A percentile compares a stretch with the other conserved stretches of the same genome.
Evolutionary conservation across 1,140 invertebrate genomes (phyloP).

Genomic region (Acromyrmex charruanus): DNA sequence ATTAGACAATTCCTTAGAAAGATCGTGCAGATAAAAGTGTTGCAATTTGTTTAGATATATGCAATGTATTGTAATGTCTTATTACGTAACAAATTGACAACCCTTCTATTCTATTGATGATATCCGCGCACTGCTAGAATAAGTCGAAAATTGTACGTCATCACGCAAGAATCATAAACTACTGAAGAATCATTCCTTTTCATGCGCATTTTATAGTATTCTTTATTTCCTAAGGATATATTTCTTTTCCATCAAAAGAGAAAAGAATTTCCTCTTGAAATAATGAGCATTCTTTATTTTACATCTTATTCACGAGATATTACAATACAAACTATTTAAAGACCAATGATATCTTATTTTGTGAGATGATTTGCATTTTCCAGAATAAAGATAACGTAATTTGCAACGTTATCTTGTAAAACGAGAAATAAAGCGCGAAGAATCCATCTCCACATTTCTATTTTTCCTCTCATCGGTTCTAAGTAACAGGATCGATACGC

Average conservation of each 20-base stretch:
- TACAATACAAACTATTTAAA: not conserved
- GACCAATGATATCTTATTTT: not conserved
- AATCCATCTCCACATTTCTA: not conserved
- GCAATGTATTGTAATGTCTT: not conserved
- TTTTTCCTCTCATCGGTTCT: not conserved
- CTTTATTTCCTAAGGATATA: not conserved
- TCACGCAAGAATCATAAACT: slow-evolving; percentile 27
- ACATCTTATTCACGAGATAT: not conserved
- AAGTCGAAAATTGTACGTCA: slow-evolving; percentile 13
- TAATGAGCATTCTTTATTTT: not conserved
- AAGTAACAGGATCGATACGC: not conserved
- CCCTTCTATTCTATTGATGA: slow-evolving; percentile 3
- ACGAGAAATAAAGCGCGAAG: not conserved
- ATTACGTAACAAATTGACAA: slow-evolving; percentile 30
- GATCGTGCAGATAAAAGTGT: not conserved
- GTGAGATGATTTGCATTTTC: not conserved
- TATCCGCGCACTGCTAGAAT: not conserved
- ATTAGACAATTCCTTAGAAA: slow-evolving; percentile 4
- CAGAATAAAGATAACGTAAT: slow-evolving; percentile 9
- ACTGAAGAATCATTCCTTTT: not conserved
- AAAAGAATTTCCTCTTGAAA: not conserved
- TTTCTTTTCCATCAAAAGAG: not conserved
- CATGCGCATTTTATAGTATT: not conserved
- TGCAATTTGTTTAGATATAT: slow-evolving; percentile 20
- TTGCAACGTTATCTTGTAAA: slow-evolving; percentile 18